phyloP scores from a whole-genome alignment of 92 coral and sea anemone species.

The Parazoanthus darwini region DNA sequence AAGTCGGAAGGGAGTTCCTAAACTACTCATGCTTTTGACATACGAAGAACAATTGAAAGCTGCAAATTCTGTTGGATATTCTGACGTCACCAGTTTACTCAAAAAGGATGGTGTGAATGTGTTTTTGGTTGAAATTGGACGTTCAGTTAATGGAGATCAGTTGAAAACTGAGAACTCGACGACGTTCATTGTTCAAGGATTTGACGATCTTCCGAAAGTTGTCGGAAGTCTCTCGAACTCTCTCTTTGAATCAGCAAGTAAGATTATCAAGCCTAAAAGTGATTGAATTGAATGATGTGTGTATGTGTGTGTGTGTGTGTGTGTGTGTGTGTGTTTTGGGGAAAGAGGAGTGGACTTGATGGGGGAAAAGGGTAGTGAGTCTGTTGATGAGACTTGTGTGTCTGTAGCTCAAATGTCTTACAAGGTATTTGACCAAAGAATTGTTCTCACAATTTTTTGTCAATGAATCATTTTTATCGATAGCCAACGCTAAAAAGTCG shows the following conservation, averaged over 20 bases:
- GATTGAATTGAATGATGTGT: neutral
- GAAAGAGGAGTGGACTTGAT: neutral
- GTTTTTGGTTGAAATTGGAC: neutral
- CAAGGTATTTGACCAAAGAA: too few relatives aligned
- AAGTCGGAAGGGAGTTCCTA: neutral
- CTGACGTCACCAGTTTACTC: neutral
- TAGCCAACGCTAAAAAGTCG: too few relatives aligned
- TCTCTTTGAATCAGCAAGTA: constrained; percentile 1
- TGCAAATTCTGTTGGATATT: neutral
- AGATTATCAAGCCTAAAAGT: neutral
- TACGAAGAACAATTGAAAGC: neutral
- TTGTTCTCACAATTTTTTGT: too few relatives aligned
- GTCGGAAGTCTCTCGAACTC: constrained; percentile 1
- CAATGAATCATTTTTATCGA: too few relatives aligned
- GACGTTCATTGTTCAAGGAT: neutral
- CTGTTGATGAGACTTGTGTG: too few relatives aligned
- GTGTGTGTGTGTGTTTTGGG: neutral
- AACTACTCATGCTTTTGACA: neutral
- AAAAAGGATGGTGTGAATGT: neutral
- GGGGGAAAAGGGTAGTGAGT: neutral
- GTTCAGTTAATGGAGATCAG: neutral
- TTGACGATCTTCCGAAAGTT: neutral
- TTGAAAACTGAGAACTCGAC: neutral
- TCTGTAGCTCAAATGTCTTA: too few relatives aligned
- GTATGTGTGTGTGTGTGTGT: neutral